Evolutionary conservation across 2,888 invertebrate species (phyloP).

Genomic region (Invenusta paracnida): DNA sequence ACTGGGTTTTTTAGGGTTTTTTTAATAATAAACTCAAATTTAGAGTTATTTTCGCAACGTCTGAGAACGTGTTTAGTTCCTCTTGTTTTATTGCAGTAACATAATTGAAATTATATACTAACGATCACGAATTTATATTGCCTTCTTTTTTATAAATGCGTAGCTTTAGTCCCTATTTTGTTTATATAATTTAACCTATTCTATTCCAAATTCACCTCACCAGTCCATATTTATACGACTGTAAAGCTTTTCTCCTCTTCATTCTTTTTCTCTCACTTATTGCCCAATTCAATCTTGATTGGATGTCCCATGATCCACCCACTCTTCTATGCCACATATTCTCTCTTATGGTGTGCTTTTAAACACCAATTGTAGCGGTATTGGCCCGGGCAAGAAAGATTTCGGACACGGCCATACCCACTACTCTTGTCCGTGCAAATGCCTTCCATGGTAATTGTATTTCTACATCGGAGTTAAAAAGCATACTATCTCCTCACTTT

Average conservation of each 20-base stretch:
- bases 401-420: neutral
- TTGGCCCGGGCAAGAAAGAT: constrained; percentile 10
- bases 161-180: neutral
- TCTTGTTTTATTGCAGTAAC: no score
- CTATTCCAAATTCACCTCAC: neutral
- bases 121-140: neutral
- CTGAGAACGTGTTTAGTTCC: no score
- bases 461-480: no score
- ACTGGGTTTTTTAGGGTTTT: no score
- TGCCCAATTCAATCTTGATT: no score
- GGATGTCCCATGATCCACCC: neutral
- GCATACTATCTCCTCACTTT: no score
- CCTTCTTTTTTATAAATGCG: neutral
- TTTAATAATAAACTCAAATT: no score
- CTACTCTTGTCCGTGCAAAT: neutral
- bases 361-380: neutral
- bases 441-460: constrained; percentile 7
- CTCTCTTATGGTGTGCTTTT: neutral
- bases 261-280: no score
- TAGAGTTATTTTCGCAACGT: no score
- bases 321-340: neutral
- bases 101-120: no score
- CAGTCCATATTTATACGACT: no score
- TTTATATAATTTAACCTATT: neutral
- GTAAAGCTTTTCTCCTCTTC: no score